Base-by-base conservation (phyloP, 1,140 invertebrate genomes). In the Hestina assimilis region DNA sequence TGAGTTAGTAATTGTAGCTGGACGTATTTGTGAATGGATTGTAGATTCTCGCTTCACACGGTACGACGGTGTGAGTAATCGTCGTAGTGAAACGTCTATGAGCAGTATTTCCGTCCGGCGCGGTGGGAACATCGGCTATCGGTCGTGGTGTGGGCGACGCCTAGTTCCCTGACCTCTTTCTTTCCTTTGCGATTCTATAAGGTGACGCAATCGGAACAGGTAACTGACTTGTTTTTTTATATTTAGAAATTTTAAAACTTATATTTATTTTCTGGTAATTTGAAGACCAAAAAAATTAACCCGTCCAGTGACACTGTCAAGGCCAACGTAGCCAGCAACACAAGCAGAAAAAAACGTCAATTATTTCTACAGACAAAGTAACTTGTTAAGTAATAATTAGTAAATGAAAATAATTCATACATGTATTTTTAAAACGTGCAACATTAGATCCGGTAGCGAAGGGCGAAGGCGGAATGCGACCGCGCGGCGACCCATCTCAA, bases 391-490 rank as follows among this genome's bases (percentile, higher is more conserved):
- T 17, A 38, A 38, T 38, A 17, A 38, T 6, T 38, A 7, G 14
- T 1, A 17, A 38, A 38, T 23, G 12, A 42, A 3, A 14, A 40
- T 20, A 24, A 40, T 28, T 40, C 20, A 23, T 20, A 26, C 33
- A 7, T 8, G 20, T 40, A 47, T 56, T 17, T 47, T 41, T 14
- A 41, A 51, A 41, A 9, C 48, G 60, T 58, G 55, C 66, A 63
- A 66, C 68, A 75, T 75, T 72, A 72, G 76, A 76, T 81, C 79
- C 79, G 70, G 79, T 78, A 75, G 77, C 69, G 43, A 35, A 57
- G 72, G 69, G 66, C 62, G 51, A 55, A 28, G 50, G 64, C 54
- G 70, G 73, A 74, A 76, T 74, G 76, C 72, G 66, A 57, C 59
- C 64, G 24, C 69, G 60, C 48, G 31, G 53, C 33, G 63, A 53